Percentiles rank a stretch among this genome's conserved stretches.
phyloP scores from a whole-genome alignment of 2,113 vertebrate genomes.

The Polypterus senegalus region DNA sequence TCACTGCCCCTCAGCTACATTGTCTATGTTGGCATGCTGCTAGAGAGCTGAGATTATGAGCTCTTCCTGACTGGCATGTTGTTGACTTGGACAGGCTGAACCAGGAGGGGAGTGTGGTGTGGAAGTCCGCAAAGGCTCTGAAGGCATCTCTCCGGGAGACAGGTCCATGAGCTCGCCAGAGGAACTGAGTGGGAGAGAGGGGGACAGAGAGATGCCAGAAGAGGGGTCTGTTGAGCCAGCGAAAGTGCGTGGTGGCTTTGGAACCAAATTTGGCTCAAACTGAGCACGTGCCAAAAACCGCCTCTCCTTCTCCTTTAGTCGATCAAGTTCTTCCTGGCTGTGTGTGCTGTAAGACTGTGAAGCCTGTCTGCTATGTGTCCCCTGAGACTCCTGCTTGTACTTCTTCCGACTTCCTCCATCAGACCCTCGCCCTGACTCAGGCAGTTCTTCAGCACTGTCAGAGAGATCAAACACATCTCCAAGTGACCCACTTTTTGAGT shows the following conservation, averaged over 20 bases:
- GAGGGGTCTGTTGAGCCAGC: slow-evolving; percentile 87
- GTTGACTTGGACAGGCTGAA: slow-evolving; percentile 22
- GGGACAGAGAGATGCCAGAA: slow-evolving; percentile 89
- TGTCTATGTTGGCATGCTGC: slow-evolving; percentile 5
- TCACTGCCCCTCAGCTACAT: too few species aligned
- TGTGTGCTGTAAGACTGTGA: slow-evolving; percentile 35
- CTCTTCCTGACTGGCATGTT: slow-evolving; percentile 56
- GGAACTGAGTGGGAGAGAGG: slow-evolving; percentile 90
- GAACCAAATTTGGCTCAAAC: slow-evolving; percentile 87
- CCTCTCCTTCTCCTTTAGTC: slow-evolving; percentile 32
- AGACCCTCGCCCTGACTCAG: slow-evolving; percentile 62
- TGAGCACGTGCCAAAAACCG: slow-evolving; percentile 86
- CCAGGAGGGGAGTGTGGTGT: slow-evolving; percentile 67
- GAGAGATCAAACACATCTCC: slow-evolving; percentile 73
- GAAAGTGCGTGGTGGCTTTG: slow-evolving; percentile 87
- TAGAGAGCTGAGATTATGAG: slow-evolving; percentile 62
- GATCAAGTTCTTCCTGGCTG: too few species aligned
- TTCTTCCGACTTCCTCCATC: slow-evolving; percentile 54
- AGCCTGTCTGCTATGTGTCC: too few species aligned
- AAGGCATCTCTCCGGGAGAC: slow-evolving; percentile 64
- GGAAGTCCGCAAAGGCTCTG: slow-evolving; percentile 76
- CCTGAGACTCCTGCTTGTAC: background rate
- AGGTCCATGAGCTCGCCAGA: slow-evolving; percentile 93
- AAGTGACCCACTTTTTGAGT: slow-evolving; percentile 82
- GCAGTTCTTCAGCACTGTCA: slow-evolving; percentile 63